Evolutionary conservation across 2,888 invertebrate species (phyloP).

Genomic region (Gastrophysa polygoni): DNA sequence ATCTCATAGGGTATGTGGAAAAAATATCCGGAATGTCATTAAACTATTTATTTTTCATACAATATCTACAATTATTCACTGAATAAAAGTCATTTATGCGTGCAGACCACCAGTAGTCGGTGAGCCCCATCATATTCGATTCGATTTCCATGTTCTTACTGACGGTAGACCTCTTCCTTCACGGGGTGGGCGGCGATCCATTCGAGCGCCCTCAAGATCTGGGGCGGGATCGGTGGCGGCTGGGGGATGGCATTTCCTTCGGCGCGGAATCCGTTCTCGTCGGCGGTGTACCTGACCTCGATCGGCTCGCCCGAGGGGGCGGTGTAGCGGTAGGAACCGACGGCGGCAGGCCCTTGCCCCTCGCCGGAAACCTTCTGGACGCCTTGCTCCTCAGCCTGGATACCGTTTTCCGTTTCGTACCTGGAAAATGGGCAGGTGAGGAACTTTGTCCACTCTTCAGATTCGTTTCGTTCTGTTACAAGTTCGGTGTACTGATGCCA

Average conservation of each 20-base stretch:
- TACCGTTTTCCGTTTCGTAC: constrained; percentile 67
- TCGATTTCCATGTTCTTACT: too few species aligned
- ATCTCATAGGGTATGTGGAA: too few species aligned
- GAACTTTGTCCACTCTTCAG: too few species aligned
- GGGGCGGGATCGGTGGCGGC: constrained; percentile 51
- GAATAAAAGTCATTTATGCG: background rate
- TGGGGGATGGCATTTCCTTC: constrained; percentile 41
- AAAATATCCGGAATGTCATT: background rate
- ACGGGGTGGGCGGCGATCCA: constrained; percentile 61
- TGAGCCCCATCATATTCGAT: too few species aligned
- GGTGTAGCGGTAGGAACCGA: constrained; percentile 57
- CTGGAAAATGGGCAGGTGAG: too few species aligned
- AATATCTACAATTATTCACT: background rate
- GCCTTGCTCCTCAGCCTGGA: constrained; percentile 64
- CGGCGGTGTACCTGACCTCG: constrained; percentile 43
- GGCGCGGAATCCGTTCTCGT: constrained; percentile 49
- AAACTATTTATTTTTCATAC: background rate
- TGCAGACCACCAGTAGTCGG: too few species aligned
- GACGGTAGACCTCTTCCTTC: background rate
- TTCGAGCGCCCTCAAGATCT: constrained; percentile 63
- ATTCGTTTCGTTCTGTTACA: too few species aligned
- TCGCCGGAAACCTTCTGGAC: constrained; percentile 51
- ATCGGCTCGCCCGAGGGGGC: constrained; percentile 44
- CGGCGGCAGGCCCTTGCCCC: constrained; percentile 55
- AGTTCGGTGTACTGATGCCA: too few species aligned